Base-by-base conservation (phyloP, 2,113 vertebrate genomes). In the Lophura nycthemera region DNA sequence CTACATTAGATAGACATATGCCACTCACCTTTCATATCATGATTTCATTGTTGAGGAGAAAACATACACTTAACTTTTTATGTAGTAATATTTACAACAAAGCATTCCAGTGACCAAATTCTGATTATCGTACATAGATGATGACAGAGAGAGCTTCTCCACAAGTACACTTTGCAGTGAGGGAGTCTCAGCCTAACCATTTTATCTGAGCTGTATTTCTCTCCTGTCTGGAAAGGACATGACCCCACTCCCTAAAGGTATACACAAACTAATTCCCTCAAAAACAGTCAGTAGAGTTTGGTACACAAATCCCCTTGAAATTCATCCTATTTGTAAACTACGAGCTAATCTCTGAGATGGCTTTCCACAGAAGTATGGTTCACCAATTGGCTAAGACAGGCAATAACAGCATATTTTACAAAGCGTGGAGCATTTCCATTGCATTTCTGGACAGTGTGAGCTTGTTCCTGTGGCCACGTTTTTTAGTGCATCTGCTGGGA, bases 21-120 rank as follows among this genome's bases (percentile, higher is more conserved):
- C 27, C 20, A 73, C 30, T 2, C 0, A 22, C 52, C 29, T 42
- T 92, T 94, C 76, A 65, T 34, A 80, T 71, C 32, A n/a, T 70
- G 88, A 73, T 78, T 95, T 97, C 61, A 84, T 85, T 20, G 13
- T 22, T 90, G 66, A 86, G 77, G 38, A 42, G 72, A 70, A 10
- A 72, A 6, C 0, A 0, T 45, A 76, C 48, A 92, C 88, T 86
- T 47, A 83, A 61, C 5, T 36, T 80, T 34, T 69, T 56, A n/a
- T 40, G 11, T 45, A 83, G 43, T 52, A 76, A 69, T n/a, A 63
- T 30, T 75, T 30, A 27, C 10, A 82, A 54, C 2, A 61, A 73
- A 79, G 34, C 67, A 65, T 75, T 84, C 54, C 43, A 50, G 61
- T 54, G 8, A 52, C 8, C 24, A 42, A 71, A 54, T 38, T 71